Base-by-base conservation (phyloP, 2,113 vertebrate genomes). In the Siniperca knerii region DNA sequence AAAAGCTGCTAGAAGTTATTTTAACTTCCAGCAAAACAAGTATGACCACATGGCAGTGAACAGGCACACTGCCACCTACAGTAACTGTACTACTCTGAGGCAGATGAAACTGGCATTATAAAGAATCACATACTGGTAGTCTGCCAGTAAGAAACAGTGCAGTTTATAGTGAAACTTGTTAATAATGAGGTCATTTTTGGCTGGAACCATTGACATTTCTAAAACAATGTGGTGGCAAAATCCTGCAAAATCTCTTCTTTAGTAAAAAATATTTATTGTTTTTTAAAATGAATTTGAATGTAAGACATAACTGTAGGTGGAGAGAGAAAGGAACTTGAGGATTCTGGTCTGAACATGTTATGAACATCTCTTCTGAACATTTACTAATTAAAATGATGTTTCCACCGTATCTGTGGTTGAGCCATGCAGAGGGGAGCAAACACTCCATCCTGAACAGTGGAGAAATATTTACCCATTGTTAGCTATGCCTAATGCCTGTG, bases 391-490 rank as follows among this genome's bases (percentile, higher is more conserved):
- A 70, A 75, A 48, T 66, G 20, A 60, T 20, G 58, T 66, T 69
- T 52, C 5, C 8, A 8, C 9, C 8, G 15, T 35, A 18, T 79
- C 83, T 68, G 65, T 50, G 55, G 55, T n/a, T 50, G 37, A 57
- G 48, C 16, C 25, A 16, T 33, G 42, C 54, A 79, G 64, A 65
- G 4, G 3, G 35, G 12, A 65, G 40, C 50, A 61, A 29, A 35
- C 52, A 13, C 21, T 84, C 64, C 21, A 20, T 35, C 10, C 10
- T 52, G 25, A 81, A 65, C 42, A 74, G 58, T 35, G 58, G 60
- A 84, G 73, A 29, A 66, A 54, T 82, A 79, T 81, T 80, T 66
- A 75, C 11, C 64, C 65, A 77, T 75, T 85, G 79, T 88, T 61
- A 79, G 55, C 73, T 66, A 8, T 72, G 52, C 67, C 74, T 60